Evolutionary conservation across 2,797 vertebrate species (phyloP), one percentile per base, ranked within the genome.

Genomic region (Notamacropus eugenii): DNA sequence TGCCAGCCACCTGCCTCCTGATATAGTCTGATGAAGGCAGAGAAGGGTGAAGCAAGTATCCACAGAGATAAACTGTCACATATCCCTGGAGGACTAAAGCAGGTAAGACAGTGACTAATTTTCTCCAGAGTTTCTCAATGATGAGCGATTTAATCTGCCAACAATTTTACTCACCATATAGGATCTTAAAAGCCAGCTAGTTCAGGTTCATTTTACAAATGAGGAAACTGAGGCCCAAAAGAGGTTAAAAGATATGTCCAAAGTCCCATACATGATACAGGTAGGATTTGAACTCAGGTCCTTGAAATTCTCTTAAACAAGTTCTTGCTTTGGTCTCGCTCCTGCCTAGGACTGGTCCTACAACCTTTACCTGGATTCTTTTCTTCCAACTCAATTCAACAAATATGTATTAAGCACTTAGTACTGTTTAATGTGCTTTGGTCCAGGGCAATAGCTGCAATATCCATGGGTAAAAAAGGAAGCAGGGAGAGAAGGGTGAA

Each of bases 141-240:
- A 97, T 95, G 91, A 97, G 94, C 82, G 93, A 94, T 92, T 97
- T 96, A 95, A 95, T 97, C 93, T 96, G 97, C 90, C 91, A 93
- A 94, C 90, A 54, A 24, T 95, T 92, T 92, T 92, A 74, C 54
- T 90, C 91, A 10, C 46, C 56, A 94, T 92, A 52, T 52, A 52
- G 8, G n/a, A 74, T 46, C n/a, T 40, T 74, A 24, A 19, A 24
- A 5, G n/a, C 19, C 67, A 74, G 5, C n/a, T 40, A 74, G 5
- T 2, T 19, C 67, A 74, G n/a, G n/a, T 6, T 22, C n/a, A 22
- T 22, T 74, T 74, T 40, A 40, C 67, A 40, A 74, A 74, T 40
- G n/a, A 40, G 19, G n/a, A 24, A 82, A 82, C n/a, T 24, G 22
- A 82, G 40, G 22, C 16, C 6, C n/a, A 74, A 2, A 56, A 74